Conservation (phyloP, 2,888 invertebrate species). For the Eupithecia inturbata region DNA sequence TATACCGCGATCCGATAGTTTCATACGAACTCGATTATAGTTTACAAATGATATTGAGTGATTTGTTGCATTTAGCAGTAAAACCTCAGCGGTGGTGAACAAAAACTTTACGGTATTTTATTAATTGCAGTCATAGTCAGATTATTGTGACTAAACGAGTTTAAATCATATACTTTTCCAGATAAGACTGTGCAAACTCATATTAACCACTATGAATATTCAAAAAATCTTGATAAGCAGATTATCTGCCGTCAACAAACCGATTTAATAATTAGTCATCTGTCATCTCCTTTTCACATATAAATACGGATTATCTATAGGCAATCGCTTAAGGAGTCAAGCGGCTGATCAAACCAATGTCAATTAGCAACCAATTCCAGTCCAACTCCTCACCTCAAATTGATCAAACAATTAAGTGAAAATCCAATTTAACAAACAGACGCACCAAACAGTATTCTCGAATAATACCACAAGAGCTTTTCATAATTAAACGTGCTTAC, state of each 20-base stretch:
- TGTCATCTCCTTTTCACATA: neutral
- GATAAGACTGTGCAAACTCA: neutral
- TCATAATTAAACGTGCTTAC: slow-evolving; percentile 73
- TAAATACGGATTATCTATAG: neutral
- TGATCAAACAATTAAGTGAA: slow-evolving; percentile 20
- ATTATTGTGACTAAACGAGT: too few relatives aligned
- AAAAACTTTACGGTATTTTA: too few relatives aligned
- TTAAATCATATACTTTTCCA: neutral
- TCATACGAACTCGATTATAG: neutral
- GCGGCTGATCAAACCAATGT: neutral
- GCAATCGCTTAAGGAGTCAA: neutral
- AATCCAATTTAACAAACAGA: slow-evolving; percentile 28
- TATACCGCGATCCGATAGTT: too few relatives aligned
- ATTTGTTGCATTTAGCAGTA: too few relatives aligned
- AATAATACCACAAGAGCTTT: slow-evolving; percentile 31
- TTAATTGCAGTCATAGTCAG: too few relatives aligned
- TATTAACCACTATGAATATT: too few relatives aligned
- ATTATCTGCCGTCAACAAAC: neutral
- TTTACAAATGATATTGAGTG: too few relatives aligned
- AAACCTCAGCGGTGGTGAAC: neutral
- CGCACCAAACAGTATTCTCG: slow-evolving; percentile 11
- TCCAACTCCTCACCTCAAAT: slow-evolving; percentile 11
- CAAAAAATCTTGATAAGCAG: too few relatives aligned
- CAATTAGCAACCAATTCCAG: slow-evolving; percentile 14
- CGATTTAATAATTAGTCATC: neutral